Percentiles rank a stretch among this genome's conserved stretches.
These are phyloP conservation scores for Atta colombica DNA, from an alignment of 1,140 invertebrate genomes.

Conservation along the genomic window DNA sequence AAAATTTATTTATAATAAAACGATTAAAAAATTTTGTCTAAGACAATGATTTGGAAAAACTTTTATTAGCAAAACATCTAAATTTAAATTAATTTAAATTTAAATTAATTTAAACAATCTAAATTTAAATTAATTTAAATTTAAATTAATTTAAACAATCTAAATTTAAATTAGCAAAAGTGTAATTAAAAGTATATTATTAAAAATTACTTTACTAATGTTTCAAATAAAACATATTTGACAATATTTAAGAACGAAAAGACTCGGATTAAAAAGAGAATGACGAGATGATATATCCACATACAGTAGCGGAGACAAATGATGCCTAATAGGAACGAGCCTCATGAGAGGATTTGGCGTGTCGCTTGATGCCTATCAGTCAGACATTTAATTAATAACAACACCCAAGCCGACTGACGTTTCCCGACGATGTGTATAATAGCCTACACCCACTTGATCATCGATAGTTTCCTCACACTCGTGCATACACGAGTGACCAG, in stretches of 20 bases:
- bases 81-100: not conserved
- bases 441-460: constrained; percentile 84
- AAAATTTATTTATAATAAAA: not conserved
- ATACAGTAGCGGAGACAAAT: constrained; percentile 84
- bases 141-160: not conserved
- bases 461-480: constrained; percentile 72
- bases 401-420: constrained; percentile 84
- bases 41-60: not conserved
- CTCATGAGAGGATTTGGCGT: constrained; percentile 80
- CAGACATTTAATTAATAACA: constrained; percentile 87
- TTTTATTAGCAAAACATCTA: too few relatives aligned
- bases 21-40: not conserved
- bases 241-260: constrained; percentile 42
- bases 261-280: constrained; percentile 67
- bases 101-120: too few relatives aligned
- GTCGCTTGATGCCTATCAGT: constrained; percentile 85
- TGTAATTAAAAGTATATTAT: not conserved
- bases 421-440: constrained; percentile 85
- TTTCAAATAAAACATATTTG: constrained; percentile 4
- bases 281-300: constrained; percentile 12
- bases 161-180: not conserved
- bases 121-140: too few relatives aligned
- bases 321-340: constrained; percentile 83
- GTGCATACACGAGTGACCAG: constrained; percentile 32
- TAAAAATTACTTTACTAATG: not conserved